Base-by-base conservation (phyloP, 2,888 invertebrate species). In the Clistopyga incitator region DNA sequence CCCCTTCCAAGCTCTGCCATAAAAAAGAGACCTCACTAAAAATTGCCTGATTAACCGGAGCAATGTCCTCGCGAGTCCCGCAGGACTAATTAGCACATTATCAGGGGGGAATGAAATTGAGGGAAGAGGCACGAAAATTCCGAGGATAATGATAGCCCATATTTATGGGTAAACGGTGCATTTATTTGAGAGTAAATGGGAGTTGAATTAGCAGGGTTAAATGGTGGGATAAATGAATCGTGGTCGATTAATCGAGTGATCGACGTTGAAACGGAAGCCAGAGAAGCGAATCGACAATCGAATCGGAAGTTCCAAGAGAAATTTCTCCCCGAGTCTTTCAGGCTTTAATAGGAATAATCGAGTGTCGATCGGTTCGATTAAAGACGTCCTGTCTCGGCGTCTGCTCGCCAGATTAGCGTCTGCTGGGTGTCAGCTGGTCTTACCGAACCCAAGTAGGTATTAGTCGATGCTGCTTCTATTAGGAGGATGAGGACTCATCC, bases 361-460 rank as follows among this genome's bases (percentile, higher is more conserved):
- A 87, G 74, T 88, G 87, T 87, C 86, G 90, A 90, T 91, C 89
- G 89, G 87, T 89, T 90, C 90, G 90, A 91, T 91, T 90, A 91
- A 90, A 85, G 85, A 77, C 80, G 84, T 84, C 85, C 50, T 85
- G 45, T 29, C 52, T 34, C 34, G 70, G 59, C 65, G 76, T 65
- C 61, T 59, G 59, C 76, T 61, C 56, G 50, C 15, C 76, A 45
- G 56, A 83, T 83, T 83, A 64, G 71, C 67, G 76, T 67, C 79
- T 79, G 78, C 47, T 71, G 54, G 71, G 29, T 50, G 77, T 72
- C 54, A 71, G 71, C 64, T 59, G 75, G 82, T 50, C 50, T 59
- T 61, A 68, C 59, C 42, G 72, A 50, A 45, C 45, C 70, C 65
- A 52, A 42, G 67, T 68, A 23, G 38, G 67, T 74, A 72, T 78